phyloP scores from a whole-genome alignment of 1,140 invertebrate species.

The Aporrectodea caliginosa region DNA sequence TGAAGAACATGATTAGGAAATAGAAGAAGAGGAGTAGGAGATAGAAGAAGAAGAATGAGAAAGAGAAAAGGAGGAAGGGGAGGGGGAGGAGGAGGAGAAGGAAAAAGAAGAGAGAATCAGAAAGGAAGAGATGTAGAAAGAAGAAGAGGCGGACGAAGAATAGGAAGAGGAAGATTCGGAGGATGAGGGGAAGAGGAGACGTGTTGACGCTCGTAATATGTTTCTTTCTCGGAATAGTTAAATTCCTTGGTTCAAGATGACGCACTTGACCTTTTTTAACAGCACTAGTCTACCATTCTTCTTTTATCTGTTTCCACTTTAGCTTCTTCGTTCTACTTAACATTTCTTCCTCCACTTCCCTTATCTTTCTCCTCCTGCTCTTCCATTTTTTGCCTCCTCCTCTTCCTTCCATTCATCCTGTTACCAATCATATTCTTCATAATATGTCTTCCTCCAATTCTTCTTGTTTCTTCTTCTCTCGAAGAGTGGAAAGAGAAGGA shows the following conservation, averaged over 20 bases:
- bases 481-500: neutral
- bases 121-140: neutral
- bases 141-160: neutral
- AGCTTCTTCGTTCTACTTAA: neutral
- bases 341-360: neutral
- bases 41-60: neutral
- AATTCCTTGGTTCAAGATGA: too few species aligned
- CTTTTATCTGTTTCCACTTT: neutral
- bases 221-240: too few species aligned
- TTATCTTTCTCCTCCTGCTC: neutral
- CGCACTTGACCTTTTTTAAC: too few species aligned
- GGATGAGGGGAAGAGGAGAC: neutral
- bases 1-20: neutral
- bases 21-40: neutral
- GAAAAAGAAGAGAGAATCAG: neutral
- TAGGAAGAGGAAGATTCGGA: neutral
- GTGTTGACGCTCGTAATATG: too few species aligned
- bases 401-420: neutral
- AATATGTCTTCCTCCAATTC: neutral
- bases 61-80: neutral
- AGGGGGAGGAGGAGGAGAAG: neutral
- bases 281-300: too few species aligned
- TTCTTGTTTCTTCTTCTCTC: neutral
- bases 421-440: too few species aligned
- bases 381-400: neutral